Percentiles rank a stretch among this genome's conserved stretches.
Evolutionary conservation across 2,888 invertebrate species (phyloP).

Genomic region (Caenorhabditis doughertyi): DNA sequence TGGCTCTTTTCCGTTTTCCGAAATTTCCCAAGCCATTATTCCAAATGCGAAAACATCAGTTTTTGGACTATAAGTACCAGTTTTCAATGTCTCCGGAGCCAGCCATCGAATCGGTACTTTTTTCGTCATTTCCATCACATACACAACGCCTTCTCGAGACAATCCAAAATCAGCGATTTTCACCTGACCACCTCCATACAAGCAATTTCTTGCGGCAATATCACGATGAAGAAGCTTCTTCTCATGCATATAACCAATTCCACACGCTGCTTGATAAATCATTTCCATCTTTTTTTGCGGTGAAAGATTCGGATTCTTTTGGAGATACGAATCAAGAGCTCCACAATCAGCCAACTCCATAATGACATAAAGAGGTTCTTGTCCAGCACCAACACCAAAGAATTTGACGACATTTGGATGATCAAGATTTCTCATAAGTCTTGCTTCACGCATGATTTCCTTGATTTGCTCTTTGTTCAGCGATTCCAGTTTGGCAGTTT

Average conservation of each 20-base stretch:
- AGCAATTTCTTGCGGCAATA: conserved; percentile 70
- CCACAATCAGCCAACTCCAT: conserved; percentile 74
- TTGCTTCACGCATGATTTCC: conserved; percentile 76
- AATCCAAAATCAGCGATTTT: conserved; percentile 72
- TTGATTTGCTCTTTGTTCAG: conserved; percentile 76
- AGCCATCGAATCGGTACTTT: conserved; percentile 73
- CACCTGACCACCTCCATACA: conserved; percentile 68
- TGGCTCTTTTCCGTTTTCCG: conserved; percentile 72
- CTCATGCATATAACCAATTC: conserved; percentile 74
- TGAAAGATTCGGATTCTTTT: conserved; percentile 61
- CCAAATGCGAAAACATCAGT: conserved; percentile 73
- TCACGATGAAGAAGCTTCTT: conserved; percentile 71
- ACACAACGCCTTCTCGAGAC: conserved; percentile 66
- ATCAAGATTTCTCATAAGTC: conserved; percentile 73
- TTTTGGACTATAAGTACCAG: conserved; percentile 65
- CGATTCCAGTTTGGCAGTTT: conserved; percentile 71
- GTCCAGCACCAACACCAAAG: conserved; percentile 73
- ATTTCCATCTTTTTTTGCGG: conserved; percentile 69
- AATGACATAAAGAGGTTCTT: conserved; percentile 75
- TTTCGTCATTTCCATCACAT: conserved; percentile 67
- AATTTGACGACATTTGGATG: conserved; percentile 75
- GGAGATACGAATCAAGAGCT: conserved; percentile 72
- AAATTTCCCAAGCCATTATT: conserved; percentile 72
- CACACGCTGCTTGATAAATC: conserved; percentile 73
- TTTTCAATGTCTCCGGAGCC: conserved; percentile 68